Evolutionary conservation across 2,888 invertebrate genomes (phyloP).

Genomic region (Cephus pulcher): DNA sequence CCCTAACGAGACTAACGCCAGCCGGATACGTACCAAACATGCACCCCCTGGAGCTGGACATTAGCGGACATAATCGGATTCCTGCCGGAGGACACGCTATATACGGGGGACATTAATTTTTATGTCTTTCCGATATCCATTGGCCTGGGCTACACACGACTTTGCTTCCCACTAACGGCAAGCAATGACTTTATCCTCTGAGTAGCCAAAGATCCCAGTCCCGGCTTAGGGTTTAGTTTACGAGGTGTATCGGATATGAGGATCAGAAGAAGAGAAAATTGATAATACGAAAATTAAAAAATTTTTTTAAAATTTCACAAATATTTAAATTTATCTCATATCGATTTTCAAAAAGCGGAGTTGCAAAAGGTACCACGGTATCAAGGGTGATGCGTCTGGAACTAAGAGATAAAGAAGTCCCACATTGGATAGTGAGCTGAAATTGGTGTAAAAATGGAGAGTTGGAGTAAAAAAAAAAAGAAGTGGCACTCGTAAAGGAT

Average conservation of each 20-base stretch:
- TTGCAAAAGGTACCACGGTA: not conserved
- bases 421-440: not conserved
- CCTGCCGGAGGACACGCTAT: slow-evolving; percentile 22
- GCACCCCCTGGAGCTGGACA: slow-evolving; percentile 27
- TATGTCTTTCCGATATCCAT: slow-evolving; percentile 30
- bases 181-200: not conserved
- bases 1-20: slow-evolving; percentile 36
- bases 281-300: not conserved
- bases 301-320: not conserved
- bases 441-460: not conserved
- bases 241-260: not conserved
- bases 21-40: slow-evolving; percentile 20
- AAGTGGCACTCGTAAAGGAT: not conserved
- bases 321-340: not conserved
- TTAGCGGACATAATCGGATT: slow-evolving; percentile 41
- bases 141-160: not conserved
- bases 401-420: not conserved
- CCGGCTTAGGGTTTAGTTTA: not conserved
- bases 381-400: not conserved
- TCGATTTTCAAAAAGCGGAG: not conserved
- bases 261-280: not conserved
- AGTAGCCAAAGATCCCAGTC: not conserved
- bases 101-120: slow-evolving; percentile 36
- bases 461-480: slow-evolving; percentile 1
- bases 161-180: not conserved